Percentiles rank a stretch among this genome's conserved stretches.
Evolutionary conservation across 2,888 invertebrate species (phyloP).

Genomic region (Drosophila hamatofila): DNA sequence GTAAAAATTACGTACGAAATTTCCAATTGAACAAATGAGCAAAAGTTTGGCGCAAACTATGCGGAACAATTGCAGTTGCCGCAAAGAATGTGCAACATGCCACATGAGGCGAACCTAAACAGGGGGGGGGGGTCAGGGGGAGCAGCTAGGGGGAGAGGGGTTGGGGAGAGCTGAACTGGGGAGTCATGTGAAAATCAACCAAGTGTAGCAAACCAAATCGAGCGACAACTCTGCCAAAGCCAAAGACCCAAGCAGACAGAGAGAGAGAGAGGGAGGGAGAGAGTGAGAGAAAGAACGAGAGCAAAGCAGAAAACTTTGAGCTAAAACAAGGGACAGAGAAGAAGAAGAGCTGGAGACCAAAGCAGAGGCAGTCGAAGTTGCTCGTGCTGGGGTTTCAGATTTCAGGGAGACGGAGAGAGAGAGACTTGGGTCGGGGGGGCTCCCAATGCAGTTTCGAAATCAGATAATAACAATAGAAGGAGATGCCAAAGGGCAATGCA

Average conservation of each 20-base stretch:
- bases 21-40: slow-evolving; percentile 60
- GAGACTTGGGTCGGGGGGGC: neutral
- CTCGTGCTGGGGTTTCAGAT: slow-evolving; percentile 12
- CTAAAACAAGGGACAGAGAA: slow-evolving; percentile 49
- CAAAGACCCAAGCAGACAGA: slow-evolving; percentile 30
- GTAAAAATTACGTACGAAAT: slow-evolving; percentile 14
- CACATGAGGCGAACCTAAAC: slow-evolving; percentile 23
- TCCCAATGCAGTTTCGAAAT: slow-evolving; percentile 68
- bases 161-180: neutral
- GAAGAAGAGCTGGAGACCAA: slow-evolving; percentile 5
- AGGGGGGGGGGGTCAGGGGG: neutral
- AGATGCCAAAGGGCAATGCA: slow-evolving; percentile 12
- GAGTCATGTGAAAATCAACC: slow-evolving; percentile 43
- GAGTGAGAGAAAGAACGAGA: slow-evolving; percentile 21
- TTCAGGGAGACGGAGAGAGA: slow-evolving; percentile 14
- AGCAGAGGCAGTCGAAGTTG: slow-evolving; percentile 11
- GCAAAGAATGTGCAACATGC: slow-evolving; percentile 73
- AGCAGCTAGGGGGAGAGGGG: neutral
- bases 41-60: slow-evolving; percentile 60
- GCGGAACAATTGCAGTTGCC: slow-evolving; percentile 76
- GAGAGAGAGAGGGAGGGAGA: slow-evolving; percentile 28
- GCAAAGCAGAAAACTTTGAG: slow-evolving; percentile 62
- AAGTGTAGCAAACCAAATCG: slow-evolving; percentile 56
- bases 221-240: slow-evolving; percentile 68
- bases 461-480: slow-evolving; percentile 62